Evolutionary conservation across 1,140 invertebrate genomes (phyloP), one percentile per base, ranked within the genome.

Genomic region (Apocrypta bakeri): DNA sequence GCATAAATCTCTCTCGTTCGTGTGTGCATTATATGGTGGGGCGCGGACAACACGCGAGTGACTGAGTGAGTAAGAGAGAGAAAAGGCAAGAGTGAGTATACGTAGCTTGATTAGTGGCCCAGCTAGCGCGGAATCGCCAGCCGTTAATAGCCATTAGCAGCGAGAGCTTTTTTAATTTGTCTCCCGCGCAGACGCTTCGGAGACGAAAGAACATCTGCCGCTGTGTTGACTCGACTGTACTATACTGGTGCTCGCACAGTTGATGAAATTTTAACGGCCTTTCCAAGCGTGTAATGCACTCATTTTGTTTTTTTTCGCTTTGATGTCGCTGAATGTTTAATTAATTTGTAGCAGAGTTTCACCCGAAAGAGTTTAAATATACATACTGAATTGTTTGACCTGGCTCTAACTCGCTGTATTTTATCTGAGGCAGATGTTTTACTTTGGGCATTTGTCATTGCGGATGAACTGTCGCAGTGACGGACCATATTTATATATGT

Each of bases 91-190:
- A n/a, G n/a, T n/a, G n/a, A n/a, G 33, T 37, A 37, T 37, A 37
- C 33, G 81, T 31, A 37, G 77, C 25, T 79, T 84, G 82, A 84
- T 82, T 85, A 84, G 86, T 84, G 84, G 84, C 42, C 42, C 24
- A 56, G 48, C 48, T 56, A 17, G 4, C n/a, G 69, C 31, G 73
- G 81, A 81, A 81, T 82, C 48, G 63, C 4, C 64, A 17, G 81
- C 84, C 85, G 88, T 89, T 90, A 90, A 90, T 90, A 87, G 87
- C 88, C 88, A 88, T 90, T 90, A 90, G 88, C 86, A 86, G 87
- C 85, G 85, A 86, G 84, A 84, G 78, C 81, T 37, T 77, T 89
- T 89, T 89, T 89, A 89, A 89, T 89, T 89, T 86, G 87, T 89
- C 84, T 31, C 82, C 81, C 82, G 87, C 79, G 24, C 79, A 85